These are phyloP conservation scores for Rotaria socialis DNA, from an alignment of 2,888 invertebrate genomes.

Conservation along the genomic window DNA sequence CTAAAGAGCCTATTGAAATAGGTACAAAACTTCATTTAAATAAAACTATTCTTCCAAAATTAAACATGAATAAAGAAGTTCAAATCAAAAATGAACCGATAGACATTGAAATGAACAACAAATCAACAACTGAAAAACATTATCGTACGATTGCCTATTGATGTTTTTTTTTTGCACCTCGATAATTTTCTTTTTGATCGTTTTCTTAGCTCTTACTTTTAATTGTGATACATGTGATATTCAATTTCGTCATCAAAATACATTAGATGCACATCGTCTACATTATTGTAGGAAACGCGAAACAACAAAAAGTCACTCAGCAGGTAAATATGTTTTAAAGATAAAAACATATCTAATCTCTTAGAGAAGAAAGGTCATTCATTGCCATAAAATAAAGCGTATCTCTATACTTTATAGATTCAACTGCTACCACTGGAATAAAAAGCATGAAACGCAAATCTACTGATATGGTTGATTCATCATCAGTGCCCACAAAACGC, in stretches of 20 bases:
- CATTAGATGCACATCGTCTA: constrained; percentile 56
- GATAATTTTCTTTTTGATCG: neutral
- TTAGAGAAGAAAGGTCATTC: neutral
- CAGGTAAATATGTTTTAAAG: constrained; percentile 21
- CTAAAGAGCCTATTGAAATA: neutral
- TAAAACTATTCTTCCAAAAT: neutral
- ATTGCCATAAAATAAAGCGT: constrained; percentile 5
- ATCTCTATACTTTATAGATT: neutral
- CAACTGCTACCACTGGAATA: neutral
- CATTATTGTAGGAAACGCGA: constrained; percentile 56
- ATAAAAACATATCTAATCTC: neutral
- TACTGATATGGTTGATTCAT: neutral
- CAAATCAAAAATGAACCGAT: neutral
- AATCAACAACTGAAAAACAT: neutral
- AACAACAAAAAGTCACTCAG: neutral
- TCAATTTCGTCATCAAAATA: constrained; percentile 56
- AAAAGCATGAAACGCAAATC: constrained; percentile 31
- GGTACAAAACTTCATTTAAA: neutral
- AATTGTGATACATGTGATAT: constrained; percentile 57
- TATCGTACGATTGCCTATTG: neutral
- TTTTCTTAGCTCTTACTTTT: constrained; percentile 53
- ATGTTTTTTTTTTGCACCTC: too few species aligned
- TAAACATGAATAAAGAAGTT: neutral
- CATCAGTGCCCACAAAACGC: neutral
- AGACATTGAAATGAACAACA: neutral